Percentiles rank a stretch among this genome's conserved stretches.
Evolutionary conservation across 1,140 invertebrate species (phyloP).

Genomic region (Sogatella furcifera): DNA sequence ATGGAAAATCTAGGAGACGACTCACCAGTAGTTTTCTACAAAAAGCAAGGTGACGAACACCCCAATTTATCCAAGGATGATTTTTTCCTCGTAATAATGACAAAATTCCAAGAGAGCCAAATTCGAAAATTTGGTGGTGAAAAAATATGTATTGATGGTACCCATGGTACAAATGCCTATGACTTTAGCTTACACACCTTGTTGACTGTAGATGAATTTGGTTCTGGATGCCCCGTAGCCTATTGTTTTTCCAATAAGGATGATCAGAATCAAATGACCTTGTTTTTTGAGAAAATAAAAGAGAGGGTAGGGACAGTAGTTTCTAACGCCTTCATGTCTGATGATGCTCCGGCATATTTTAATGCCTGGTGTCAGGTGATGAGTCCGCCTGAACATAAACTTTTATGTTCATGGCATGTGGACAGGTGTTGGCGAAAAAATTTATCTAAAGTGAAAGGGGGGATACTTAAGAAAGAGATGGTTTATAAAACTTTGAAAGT

Average conservation of each 20-base stretch:
- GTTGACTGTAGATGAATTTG: background rate
- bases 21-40: too few species aligned
- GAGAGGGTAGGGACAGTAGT: too few species aligned
- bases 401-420: background rate
- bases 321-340: background rate
- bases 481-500: background rate
- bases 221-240: too few species aligned
- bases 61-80: background rate
- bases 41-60: background rate
- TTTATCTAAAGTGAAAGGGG: background rate
- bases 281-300: too few species aligned
- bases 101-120: background rate
- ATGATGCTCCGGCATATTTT: background rate
- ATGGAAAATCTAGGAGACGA: too few species aligned
- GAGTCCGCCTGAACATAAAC: background rate
- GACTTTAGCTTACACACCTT: background rate
- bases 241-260: too few species aligned
- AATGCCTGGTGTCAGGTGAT: background rate
- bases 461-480: background rate
- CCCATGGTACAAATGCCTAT: background rate
- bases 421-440: slow-evolving; percentile 2
- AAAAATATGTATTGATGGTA: slow-evolving; percentile 6
- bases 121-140: background rate
- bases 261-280: too few species aligned
- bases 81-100: slow-evolving; percentile 6